Percentiles rank a stretch among this genome's conserved stretches.
These are phyloP conservation scores for Columba janthina DNA, from an alignment of 2,113 vertebrate species.

Conservation along the genomic window DNA sequence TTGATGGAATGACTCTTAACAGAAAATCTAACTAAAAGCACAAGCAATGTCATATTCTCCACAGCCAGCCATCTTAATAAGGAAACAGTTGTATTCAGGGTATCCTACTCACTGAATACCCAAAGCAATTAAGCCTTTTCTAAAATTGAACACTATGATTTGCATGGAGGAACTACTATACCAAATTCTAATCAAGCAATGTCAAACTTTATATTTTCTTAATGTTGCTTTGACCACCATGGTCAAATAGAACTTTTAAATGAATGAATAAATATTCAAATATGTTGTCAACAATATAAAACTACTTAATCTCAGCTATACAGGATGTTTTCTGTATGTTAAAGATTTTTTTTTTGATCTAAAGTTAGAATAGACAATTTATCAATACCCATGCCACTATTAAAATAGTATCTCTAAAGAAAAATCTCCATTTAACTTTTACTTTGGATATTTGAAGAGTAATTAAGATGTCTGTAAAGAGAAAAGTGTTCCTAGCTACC, in stretches of 20 bases:
- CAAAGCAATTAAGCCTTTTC: constrained; percentile 47
- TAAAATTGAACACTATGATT: constrained; percentile 17
- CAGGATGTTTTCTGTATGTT: not conserved
- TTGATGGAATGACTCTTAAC: constrained; percentile 72
- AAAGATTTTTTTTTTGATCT: not conserved
- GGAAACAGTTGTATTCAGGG: constrained; percentile 50
- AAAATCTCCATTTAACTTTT: not conserved
- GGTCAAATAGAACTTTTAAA: not conserved
- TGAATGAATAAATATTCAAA: not conserved
- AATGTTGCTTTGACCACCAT: not conserved
- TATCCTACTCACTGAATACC: constrained; percentile 26
- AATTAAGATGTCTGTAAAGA: constrained; percentile 2
- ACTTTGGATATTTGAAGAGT: not conserved
- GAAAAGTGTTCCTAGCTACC: not conserved
- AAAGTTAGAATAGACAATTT: not conserved
- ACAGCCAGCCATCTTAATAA: constrained; percentile 34
- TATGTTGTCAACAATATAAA: not conserved
- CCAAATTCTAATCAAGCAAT: constrained; percentile 36
- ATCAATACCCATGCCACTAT: not conserved
- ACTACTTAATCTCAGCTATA: not conserved
- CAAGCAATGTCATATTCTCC: constrained; percentile 47
- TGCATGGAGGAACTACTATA: constrained; percentile 42
- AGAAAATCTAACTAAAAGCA: constrained; percentile 56
- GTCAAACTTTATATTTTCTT: constrained; percentile 29
- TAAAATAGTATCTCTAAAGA: not conserved